Conservation (phyloP, 1,140 invertebrate genomes). For the Drosophila dunni region DNA sequence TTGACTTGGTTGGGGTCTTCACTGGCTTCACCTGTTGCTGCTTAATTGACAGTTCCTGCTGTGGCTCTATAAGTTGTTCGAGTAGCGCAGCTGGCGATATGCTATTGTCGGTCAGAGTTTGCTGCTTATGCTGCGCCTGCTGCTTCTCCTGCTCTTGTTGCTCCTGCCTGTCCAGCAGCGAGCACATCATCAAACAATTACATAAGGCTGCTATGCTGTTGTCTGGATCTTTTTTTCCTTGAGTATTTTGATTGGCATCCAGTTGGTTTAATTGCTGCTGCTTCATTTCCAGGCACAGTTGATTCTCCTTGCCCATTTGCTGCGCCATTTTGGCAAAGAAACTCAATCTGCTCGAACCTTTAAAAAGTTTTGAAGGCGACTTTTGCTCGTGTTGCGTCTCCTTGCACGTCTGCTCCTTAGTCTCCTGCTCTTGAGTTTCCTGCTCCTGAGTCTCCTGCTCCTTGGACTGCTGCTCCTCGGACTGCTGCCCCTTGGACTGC, state of each 20-base stretch:
- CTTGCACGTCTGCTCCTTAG: not conserved
- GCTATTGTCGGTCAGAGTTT: not conserved
- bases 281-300: not conserved
- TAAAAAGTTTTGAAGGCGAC: not conserved
- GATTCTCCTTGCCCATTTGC: constrained; percentile 22
- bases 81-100: not conserved
- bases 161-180: constrained; percentile 8
- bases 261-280: not conserved
- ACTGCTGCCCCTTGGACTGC: not conserved
- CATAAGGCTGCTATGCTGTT: constrained; percentile 20
- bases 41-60: not conserved
- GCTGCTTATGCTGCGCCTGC: not conserved
- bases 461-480: not conserved
- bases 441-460: not conserved
- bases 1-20: not conserved
- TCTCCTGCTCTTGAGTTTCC: not conserved
- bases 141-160: no score
- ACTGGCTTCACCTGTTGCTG: not conserved
- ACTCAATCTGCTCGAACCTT: not conserved
- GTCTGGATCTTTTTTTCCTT: not conserved
- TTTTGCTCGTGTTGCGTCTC: not conserved
- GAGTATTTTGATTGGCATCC: not conserved
- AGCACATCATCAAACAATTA: constrained; percentile 28
- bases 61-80: not conserved
- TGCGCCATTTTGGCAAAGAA: constrained; percentile 21